These are phyloP conservation scores for Stratiolaelaps scimitus DNA, from an alignment of 1,140 invertebrate species.

Conservation along the genomic window DNA sequence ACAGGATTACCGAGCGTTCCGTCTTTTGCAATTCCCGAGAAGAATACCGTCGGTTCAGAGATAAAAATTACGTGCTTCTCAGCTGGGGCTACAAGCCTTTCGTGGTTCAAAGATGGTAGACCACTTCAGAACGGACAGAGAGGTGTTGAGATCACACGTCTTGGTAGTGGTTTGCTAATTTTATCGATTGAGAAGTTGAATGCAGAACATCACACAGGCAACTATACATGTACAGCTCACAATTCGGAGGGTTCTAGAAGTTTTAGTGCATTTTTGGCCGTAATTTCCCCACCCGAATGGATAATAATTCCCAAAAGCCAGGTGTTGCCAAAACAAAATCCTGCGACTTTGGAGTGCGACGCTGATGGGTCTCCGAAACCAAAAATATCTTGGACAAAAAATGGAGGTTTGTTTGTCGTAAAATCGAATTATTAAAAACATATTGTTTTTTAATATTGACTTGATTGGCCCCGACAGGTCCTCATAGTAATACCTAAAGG, in stretches of 20 bases:
- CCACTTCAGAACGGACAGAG: not conserved
- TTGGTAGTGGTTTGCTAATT: constrained; percentile 14
- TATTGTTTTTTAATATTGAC: too few relatives aligned
- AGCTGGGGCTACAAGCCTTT: not conserved
- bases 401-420: not conserved
- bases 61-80: constrained; percentile 22
- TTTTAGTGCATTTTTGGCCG: constrained; percentile 1
- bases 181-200: constrained; percentile 8
- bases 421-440: too few relatives aligned
- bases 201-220: not conserved
- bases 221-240: constrained; percentile 2
- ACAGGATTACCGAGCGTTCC: constrained; percentile 4
- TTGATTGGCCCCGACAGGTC: too few relatives aligned
- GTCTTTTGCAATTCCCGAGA: constrained; percentile 9
- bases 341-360: not conserved
- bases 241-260: not conserved
- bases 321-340: not conserved
- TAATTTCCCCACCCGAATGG: not conserved
- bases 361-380: constrained; percentile 7
- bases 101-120: not conserved
- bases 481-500: too few relatives aligned
- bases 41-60: constrained; percentile 4
- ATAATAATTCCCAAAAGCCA: not conserved
- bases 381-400: constrained; percentile 14
- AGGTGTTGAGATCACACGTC: constrained; percentile 4